Conservation (phyloP, 2,888 invertebrate genomes). For the Cephus nigrinus region DNA sequence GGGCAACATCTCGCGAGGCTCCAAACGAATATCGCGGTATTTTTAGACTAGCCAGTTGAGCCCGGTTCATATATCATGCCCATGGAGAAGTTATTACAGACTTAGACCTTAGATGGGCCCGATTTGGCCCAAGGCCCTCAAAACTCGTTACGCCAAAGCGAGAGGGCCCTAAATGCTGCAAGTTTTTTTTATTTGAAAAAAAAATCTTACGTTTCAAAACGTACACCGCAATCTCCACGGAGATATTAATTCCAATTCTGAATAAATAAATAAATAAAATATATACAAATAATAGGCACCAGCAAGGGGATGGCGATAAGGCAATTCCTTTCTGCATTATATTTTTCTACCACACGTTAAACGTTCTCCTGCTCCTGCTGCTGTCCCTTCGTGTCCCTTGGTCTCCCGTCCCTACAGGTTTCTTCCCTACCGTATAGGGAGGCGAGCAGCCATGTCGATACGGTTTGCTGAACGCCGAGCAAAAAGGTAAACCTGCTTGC, state of each 20-base stretch:
- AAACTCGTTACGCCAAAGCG: conserved; percentile 48
- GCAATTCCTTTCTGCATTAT: background rate
- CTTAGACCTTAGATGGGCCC: conserved; percentile 39
- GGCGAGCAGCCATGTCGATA: conserved; percentile 33
- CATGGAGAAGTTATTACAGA: conserved; percentile 42
- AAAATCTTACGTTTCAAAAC: background rate
- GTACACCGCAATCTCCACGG: conserved; percentile 14
- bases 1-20: background rate
- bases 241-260: conserved; percentile 12
- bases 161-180: conserved; percentile 2
- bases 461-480: conserved; percentile 44
- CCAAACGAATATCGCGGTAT: background rate
- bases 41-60: background rate
- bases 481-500: conserved; percentile 49
- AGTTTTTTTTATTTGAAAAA: background rate
- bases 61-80: conserved; percentile 42
- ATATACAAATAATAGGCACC: background rate
- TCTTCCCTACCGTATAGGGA: conserved; percentile 40
- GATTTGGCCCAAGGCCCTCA: conserved; percentile 32
- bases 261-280: background rate
- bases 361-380: background rate
- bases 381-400: background rate
- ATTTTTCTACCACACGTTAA: background rate
- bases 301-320: background rate
- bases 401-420: background rate